Evolutionary conservation across 1,140 invertebrate genomes (phyloP).

Genomic region (Diuraphis noxia): DNA sequence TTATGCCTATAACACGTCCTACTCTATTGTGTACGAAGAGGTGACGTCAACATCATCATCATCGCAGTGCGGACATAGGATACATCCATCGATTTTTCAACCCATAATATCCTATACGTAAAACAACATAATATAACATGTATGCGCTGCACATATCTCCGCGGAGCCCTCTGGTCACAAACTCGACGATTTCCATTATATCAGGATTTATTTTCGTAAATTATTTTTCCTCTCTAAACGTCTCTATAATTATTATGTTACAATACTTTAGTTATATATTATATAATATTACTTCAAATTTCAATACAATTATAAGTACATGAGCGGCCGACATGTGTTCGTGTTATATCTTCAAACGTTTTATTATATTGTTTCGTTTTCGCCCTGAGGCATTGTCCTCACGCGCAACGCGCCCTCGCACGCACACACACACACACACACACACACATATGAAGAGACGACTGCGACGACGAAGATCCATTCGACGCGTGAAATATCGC

Average conservation of each 20-base stretch:
- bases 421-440: background rate
- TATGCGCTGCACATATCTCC: background rate
- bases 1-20: background rate
- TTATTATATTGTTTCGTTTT: constrained; percentile 30
- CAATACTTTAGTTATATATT: background rate
- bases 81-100: constrained; percentile 12
- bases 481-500: constrained; percentile 47
- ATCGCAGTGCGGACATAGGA: background rate
- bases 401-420: background rate
- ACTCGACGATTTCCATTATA: constrained; percentile 29
- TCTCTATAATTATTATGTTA: background rate
- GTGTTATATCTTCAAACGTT: background rate
- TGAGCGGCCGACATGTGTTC: background rate
- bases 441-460: background rate
- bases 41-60: background rate
- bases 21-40: background rate
- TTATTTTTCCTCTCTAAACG: background rate
- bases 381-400: constrained; percentile 29
- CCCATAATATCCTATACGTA: background rate
- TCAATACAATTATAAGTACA: background rate
- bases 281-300: too few species aligned
- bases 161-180: background rate
- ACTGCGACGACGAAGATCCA: background rate
- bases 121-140: background rate
- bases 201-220: constrained; percentile 33